phyloP scores from a whole-genome alignment of 2,888 invertebrate genomes.

The Drosophila paranaensis region DNA sequence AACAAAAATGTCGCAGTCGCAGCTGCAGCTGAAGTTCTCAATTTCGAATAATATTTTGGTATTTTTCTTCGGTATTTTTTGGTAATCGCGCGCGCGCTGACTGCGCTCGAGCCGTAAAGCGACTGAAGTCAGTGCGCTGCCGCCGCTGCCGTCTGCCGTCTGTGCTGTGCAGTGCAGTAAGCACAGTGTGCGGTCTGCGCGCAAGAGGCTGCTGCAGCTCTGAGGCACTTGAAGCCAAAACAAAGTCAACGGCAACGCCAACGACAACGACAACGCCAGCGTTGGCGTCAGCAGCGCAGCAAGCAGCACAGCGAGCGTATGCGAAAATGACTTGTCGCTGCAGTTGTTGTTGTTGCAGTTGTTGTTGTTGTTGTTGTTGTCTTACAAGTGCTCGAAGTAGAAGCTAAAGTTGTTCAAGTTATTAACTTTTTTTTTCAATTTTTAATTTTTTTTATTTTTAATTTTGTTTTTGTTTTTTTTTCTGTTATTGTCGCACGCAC shows the following conservation, averaged over 20 bases:
- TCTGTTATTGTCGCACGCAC: slow-evolving; percentile 43
- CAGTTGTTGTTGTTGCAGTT: slow-evolving; percentile 40
- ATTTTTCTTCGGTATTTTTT: slow-evolving; percentile 15
- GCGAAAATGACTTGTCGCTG: slow-evolving; percentile 57
- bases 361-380: slow-evolving; percentile 8
- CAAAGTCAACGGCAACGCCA: slow-evolving; percentile 44
- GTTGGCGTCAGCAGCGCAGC: slow-evolving; percentile 58
- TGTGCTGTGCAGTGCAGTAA: slow-evolving; percentile 18
- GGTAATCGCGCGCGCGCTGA: slow-evolving; percentile 52
- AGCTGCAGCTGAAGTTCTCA: background rate
- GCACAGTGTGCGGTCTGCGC: slow-evolving; percentile 33
- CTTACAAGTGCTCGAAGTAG: slow-evolving; percentile 44
- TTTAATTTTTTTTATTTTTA: background rate
- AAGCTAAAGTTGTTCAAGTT: slow-evolving; percentile 40
- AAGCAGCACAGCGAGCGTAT: slow-evolving; percentile 38
- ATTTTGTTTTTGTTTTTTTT: slow-evolving; percentile 8
- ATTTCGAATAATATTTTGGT: background rate
- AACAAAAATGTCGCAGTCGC: slow-evolving; percentile 32
- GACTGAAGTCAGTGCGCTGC: slow-evolving; percentile 65
- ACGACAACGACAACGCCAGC: slow-evolving; percentile 48
- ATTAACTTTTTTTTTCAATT: slow-evolving; percentile 3
- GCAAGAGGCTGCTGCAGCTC: slow-evolving; percentile 45
- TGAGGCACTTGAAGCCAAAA: slow-evolving; percentile 43
- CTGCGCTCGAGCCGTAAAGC: slow-evolving; percentile 55
- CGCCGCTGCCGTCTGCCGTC: slow-evolving; percentile 26